Evolutionary conservation across 35 echinoderm and acorn worm genomes (phyloP).

Genomic region (Eucidaris tribuloides): DNA sequence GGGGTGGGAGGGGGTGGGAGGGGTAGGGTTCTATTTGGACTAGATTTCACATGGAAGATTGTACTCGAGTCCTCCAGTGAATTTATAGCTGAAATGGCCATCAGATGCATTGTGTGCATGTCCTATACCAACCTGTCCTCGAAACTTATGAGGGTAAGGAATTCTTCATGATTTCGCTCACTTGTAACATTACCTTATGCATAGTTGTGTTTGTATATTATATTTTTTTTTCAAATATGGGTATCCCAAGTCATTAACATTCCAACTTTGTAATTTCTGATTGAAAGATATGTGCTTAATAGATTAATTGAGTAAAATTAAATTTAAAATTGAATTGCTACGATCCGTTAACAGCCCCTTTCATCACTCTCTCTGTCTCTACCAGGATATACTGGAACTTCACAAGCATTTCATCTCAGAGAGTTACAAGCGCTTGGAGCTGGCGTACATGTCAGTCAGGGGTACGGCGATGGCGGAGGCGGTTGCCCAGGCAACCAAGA

Average conservation of each 20-base stretch:
- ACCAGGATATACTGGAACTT: constrained; percentile 77
- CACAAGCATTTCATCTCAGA: constrained; percentile 93
- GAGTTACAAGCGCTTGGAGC: constrained; percentile 86
- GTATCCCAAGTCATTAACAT: too few relatives aligned
- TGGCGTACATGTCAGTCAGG: constrained; percentile 81
- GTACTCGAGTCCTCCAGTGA: constrained; percentile 71
- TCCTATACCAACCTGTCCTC: constrained; percentile 66
- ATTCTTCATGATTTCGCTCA: too few relatives aligned
- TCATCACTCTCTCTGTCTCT: neutral
- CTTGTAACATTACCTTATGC: too few relatives aligned
- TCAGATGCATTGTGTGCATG: constrained; percentile 73
- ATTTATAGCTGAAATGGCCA: constrained; percentile 67
- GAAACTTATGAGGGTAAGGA: constrained; percentile 89
- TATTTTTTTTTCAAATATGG: too few relatives aligned
- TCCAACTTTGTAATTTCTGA: too few relatives aligned
- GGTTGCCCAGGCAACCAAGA: constrained; percentile 82
- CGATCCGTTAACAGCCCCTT: neutral
- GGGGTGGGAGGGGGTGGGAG: too few relatives aligned
- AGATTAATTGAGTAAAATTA: too few relatives aligned
- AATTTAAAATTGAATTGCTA: too few relatives aligned
- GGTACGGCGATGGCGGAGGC: constrained; percentile 85
- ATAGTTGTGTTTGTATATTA: too few relatives aligned
- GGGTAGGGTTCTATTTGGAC: constrained; percentile 62
- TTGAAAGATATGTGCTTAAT: too few relatives aligned
- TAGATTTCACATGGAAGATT: constrained; percentile 92